These are phyloP conservation scores for Acridotheres tristis DNA, from an alignment of 2,797 vertebrate species.

Conservation along the genomic window DNA sequence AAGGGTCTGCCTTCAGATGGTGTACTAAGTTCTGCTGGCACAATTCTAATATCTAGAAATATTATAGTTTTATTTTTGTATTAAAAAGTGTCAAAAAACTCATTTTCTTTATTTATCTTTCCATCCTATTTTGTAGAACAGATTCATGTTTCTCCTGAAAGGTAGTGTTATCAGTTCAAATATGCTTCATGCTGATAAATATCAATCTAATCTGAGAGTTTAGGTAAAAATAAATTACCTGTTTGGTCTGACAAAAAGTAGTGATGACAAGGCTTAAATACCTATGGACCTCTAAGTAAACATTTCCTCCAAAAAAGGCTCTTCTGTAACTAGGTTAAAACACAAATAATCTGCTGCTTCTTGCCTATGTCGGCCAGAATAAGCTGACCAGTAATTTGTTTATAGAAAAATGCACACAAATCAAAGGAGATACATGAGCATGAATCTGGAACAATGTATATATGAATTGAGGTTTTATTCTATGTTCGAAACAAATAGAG, in stretches of 20 bases:
- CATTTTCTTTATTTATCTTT: neutral
- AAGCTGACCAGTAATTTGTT: conserved; percentile 7
- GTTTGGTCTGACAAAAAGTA: neutral
- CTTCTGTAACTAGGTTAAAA: neutral
- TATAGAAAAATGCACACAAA: neutral
- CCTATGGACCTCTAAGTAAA: neutral
- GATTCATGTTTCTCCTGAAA: neutral
- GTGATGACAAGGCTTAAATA: neutral
- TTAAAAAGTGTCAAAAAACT: neutral
- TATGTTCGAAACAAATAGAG: neutral
- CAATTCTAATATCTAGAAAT: neutral
- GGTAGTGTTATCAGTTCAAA: neutral
- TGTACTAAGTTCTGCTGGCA: neutral
- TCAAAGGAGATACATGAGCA: neutral
- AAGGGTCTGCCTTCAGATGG: neutral
- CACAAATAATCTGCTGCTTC: neutral
- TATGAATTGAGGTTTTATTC: neutral
- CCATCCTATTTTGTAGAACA: neutral
- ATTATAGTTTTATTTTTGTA: neutral
- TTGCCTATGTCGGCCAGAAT: neutral
- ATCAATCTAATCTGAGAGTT: neutral
- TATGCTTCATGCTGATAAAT: neutral
- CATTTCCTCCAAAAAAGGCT: neutral
- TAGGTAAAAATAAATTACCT: neutral
- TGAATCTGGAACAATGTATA: neutral